Percentiles rank a stretch among this genome's conserved stretches.
These are phyloP conservation scores for Dreissena polymorpha DNA, from an alignment of 1,140 invertebrate species.

Conservation along the genomic window DNA sequence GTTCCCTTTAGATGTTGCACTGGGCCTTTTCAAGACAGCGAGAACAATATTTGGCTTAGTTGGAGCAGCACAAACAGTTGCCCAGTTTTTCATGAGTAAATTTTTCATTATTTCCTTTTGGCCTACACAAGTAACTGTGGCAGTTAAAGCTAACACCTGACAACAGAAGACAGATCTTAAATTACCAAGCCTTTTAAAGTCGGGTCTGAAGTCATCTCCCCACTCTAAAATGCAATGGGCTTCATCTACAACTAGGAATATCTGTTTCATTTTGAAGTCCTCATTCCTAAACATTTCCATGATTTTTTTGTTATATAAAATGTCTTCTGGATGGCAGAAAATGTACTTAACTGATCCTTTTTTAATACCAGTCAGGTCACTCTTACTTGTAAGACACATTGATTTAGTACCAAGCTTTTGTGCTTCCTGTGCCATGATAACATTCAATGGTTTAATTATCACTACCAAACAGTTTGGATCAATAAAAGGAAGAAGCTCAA, in stretches of 20 bases:
- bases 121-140: slow-evolving; percentile 19
- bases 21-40: slow-evolving; percentile 13
- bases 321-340: slow-evolving; percentile 28
- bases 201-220: slow-evolving; percentile 36
- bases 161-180: slow-evolving; percentile 24
- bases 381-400: slow-evolving; percentile 7
- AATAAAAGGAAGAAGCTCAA: slow-evolving; percentile 26
- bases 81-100: background rate
- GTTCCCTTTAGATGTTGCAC: slow-evolving; percentile 28
- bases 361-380: background rate
- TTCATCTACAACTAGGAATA: slow-evolving; percentile 33
- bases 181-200: background rate
- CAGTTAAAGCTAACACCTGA: slow-evolving; percentile 14
- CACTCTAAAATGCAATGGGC: slow-evolving; percentile 41
- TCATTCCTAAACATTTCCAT: background rate
- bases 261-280: background rate
- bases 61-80: slow-evolving; percentile 2
- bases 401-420: slow-evolving; percentile 2
- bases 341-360: background rate
- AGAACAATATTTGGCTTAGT: slow-evolving; percentile 26
- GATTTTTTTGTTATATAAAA: slow-evolving; percentile 12
- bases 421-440: slow-evolving; percentile 7
- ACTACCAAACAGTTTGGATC: slow-evolving; percentile 13
- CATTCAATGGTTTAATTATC: slow-evolving; percentile 23
- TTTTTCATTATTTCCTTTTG: slow-evolving; percentile 1